These are phyloP conservation scores for Riparia riparia DNA, from an alignment of 2,113 vertebrate species.

Conservation along the genomic window DNA sequence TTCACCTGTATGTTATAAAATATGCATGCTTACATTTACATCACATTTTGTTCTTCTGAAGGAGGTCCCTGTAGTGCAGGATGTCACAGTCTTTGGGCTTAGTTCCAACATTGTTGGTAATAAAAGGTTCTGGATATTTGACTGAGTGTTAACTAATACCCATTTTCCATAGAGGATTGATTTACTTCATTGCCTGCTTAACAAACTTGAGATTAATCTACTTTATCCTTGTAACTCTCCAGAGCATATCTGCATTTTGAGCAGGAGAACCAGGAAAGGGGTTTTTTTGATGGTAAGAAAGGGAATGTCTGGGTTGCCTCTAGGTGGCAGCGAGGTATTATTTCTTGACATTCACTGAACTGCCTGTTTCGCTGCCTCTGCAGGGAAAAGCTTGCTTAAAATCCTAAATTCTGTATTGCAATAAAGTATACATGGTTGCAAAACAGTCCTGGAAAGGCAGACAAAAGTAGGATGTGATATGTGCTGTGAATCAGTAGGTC, in stretches of 20 bases:
- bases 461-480: rapidly evolving
- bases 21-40: not conserved
- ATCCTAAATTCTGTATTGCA: not conserved
- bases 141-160: not conserved
- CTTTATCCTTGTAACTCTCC: not conserved
- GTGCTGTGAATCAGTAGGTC: not conserved
- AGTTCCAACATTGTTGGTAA: rapidly evolving
- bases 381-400: not conserved
- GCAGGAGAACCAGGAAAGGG: not conserved
- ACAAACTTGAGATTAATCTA: not conserved
- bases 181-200: not conserved
- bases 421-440: not conserved
- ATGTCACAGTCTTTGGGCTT: not conserved
- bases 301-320: not conserved
- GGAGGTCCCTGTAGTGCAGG: not conserved
- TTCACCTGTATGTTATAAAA: not conserved
- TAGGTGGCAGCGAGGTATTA: slow-evolving; percentile 53
- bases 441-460: not conserved
- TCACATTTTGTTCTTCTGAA: not conserved
- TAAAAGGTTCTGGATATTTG: not conserved
- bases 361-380: not conserved
- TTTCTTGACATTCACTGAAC: not conserved
- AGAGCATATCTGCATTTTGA: not conserved
- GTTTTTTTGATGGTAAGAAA: not conserved
- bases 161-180: not conserved